phyloP scores from a whole-genome alignment of 2,113 vertebrate genomes.

The Oxyura jamaicensis region DNA sequence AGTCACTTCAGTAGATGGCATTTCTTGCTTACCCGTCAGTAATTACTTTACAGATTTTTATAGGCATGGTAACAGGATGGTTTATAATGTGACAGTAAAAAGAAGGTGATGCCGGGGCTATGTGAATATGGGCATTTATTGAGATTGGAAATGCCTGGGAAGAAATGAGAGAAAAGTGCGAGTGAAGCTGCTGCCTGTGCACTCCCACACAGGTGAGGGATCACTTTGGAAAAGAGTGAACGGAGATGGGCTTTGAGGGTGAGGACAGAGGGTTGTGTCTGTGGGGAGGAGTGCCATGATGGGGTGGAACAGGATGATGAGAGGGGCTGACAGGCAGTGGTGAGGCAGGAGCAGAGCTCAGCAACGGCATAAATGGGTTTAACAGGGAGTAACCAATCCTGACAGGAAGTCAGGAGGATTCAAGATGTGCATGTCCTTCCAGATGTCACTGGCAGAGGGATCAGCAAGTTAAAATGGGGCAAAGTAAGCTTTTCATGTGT shows the following conservation, averaged over 20 bases:
- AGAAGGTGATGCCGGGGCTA: background rate
- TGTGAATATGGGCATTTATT: background rate
- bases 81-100: background rate
- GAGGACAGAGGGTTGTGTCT: background rate
- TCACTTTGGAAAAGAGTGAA: background rate
- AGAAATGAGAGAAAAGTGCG: background rate
- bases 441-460: background rate
- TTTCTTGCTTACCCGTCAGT: background rate
- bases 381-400: background rate
- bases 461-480: background rate
- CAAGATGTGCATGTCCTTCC: background rate
- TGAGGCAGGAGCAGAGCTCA: background rate
- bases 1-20: background rate
- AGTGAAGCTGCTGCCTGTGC: background rate
- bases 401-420: background rate
- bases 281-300: background rate
- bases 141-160: background rate
- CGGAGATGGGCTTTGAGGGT: background rate
- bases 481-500: background rate
- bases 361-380: background rate
- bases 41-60: background rate
- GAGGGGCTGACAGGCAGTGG: background rate
- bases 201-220: background rate
- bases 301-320: background rate
- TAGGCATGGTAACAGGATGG: background rate